Percentiles rank a stretch among this genome's conserved stretches.
phyloP scores from a whole-genome alignment of 53 echinoderm and acorn worm genomes.

The Astropecten irregularis region DNA sequence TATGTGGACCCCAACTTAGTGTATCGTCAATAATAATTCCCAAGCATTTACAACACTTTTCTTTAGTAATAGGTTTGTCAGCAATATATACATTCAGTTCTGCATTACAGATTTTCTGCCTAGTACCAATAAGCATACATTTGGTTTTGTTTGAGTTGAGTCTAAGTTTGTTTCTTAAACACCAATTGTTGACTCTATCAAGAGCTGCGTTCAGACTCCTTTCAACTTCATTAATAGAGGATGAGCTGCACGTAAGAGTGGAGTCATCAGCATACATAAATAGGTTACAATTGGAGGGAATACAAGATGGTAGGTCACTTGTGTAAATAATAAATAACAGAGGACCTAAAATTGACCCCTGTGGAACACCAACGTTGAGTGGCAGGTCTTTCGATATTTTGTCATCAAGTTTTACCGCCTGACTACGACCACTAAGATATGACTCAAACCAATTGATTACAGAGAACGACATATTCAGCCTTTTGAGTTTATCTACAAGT shows the following conservation, averaged over 20 bases:
- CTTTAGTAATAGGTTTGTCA: background rate
- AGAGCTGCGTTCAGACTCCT: background rate
- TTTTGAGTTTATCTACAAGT: background rate
- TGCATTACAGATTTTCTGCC: background rate
- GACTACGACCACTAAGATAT: conserved; percentile 1
- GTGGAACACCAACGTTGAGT: background rate
- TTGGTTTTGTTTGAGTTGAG: background rate
- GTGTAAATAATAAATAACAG: no score
- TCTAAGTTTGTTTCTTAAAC: background rate
- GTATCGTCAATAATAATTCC: background rate
- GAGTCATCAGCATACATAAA: background rate
- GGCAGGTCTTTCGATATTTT: background rate
- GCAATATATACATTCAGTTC: background rate
- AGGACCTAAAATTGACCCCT: background rate
- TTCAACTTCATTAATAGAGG: background rate
- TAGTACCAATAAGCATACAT: background rate
- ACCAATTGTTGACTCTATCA: background rate
- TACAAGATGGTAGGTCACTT: background rate
- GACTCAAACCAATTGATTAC: conserved; percentile 38
- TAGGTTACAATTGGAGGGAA: background rate
- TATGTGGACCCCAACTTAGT: background rate
- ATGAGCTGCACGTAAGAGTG: background rate
- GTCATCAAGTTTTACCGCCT: background rate
- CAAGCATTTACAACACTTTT: background rate
- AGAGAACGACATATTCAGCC: conserved; percentile 2